These are phyloP conservation scores for Heteromyza rotundicornis DNA, from an alignment of 2,888 invertebrate species.

Conservation along the genomic window DNA sequence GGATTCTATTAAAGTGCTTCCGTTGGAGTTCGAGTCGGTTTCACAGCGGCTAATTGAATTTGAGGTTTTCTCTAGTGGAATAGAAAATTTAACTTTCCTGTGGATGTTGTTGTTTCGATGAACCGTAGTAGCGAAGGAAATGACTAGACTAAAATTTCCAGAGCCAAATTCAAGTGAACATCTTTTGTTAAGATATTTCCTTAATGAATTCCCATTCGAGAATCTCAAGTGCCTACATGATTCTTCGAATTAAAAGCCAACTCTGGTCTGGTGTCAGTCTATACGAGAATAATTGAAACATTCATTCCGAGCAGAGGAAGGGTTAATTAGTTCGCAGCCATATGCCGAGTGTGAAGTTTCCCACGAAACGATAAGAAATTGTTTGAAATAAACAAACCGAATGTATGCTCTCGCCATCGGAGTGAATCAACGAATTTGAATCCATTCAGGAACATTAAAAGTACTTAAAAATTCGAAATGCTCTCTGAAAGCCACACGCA, in stretches of 20 bases:
- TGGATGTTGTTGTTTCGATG: not conserved
- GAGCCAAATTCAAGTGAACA: constrained; percentile 38
- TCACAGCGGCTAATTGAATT: constrained; percentile 13
- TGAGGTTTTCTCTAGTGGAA: not conserved
- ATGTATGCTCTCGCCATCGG: not conserved
- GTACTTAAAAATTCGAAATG: not conserved
- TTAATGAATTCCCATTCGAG: not conserved
- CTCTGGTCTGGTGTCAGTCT: constrained; percentile 20
- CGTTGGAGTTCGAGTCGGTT: constrained; percentile 36
- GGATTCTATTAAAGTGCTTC: constrained; percentile 28
- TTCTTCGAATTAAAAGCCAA: too few species aligned
- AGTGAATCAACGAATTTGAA: too few species aligned
- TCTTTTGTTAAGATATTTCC: constrained; percentile 22
- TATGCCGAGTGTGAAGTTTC: constrained; percentile 43
- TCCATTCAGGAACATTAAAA: not conserved
- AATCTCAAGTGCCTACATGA: not conserved
- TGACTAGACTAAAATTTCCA: constrained; percentile 44
- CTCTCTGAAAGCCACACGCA: not conserved
- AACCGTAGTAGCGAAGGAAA: constrained; percentile 38
- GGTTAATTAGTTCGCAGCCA: constrained; percentile 50
- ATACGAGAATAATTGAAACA: constrained; percentile 40
- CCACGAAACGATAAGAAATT: constrained; percentile 41
- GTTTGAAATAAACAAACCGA: constrained; percentile 37
- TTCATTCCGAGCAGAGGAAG: constrained; percentile 23
- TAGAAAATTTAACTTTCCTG: constrained; percentile 24